phyloP scores from a whole-genome alignment of 2,113 vertebrate genomes.

The Coptodon rendalli region DNA sequence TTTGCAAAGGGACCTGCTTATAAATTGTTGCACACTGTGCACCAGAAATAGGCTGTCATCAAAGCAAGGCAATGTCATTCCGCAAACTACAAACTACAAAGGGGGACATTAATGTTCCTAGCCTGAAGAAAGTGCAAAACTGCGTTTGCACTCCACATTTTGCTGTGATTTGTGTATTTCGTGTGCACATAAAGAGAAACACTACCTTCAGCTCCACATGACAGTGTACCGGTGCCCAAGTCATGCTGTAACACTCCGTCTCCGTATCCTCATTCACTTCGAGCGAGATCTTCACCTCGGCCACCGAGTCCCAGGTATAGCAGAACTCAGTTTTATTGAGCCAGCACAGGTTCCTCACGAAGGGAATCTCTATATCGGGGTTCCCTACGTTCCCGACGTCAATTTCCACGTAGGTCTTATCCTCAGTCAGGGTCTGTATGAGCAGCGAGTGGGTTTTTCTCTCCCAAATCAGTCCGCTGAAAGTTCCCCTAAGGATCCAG shows the following conservation, averaged over 20 bases:
- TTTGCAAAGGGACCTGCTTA: not conserved
- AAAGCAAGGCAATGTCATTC: not conserved
- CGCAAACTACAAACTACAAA: not conserved
- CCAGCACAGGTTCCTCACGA: constrained; percentile 83
- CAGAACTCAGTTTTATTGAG: constrained; percentile 84
- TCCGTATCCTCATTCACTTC: constrained; percentile 63
- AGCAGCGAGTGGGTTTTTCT: constrained; percentile 76
- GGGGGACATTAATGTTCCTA: not conserved
- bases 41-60: not conserved
- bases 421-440: constrained; percentile 77
- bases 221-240: constrained; percentile 81
- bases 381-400: constrained; percentile 73
- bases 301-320: constrained; percentile 84
- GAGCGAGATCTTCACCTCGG: constrained; percentile 78
- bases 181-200: not conserved
- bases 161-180: not conserved
- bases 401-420: constrained; percentile 76
- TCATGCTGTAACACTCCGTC: constrained; percentile 82
- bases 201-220: constrained; percentile 81
- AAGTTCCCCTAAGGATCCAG: constrained; percentile 84
- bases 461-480: constrained; percentile 85
- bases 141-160: not conserved
- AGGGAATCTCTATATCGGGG: constrained; percentile 75
- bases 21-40: not conserved
- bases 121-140: accelerated